Evolutionary conservation across 2,888 invertebrate genomes (phyloP).

Genomic region (Ryuthela nishihirai): DNA sequence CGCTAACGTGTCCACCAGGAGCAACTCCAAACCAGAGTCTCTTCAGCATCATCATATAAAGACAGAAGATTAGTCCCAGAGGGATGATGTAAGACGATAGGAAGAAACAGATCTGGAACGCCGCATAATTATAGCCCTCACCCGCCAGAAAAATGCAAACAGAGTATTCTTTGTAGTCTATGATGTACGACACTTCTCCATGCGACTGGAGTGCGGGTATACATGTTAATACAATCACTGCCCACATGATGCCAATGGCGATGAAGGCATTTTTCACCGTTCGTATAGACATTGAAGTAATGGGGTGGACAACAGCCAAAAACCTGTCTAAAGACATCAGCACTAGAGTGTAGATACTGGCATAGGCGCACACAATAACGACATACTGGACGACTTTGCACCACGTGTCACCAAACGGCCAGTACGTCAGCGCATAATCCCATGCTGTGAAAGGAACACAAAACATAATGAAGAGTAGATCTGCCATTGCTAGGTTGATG

Average conservation of each 20-base stretch:
- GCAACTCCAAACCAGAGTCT: conserved; percentile 74
- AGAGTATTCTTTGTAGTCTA: conserved; percentile 59
- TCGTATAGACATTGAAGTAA: conserved; percentile 76
- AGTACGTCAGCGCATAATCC: conserved; percentile 78
- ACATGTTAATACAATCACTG: conserved; percentile 71
- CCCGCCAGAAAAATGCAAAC: conserved; percentile 66
- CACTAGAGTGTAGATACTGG: conserved; percentile 88
- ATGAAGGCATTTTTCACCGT: conserved; percentile 75
- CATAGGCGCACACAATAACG: conserved; percentile 87
- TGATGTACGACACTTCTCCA: conserved; percentile 64
- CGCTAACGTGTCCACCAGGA: conserved; percentile 73
- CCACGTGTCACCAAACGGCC: conserved; percentile 75
- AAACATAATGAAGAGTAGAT: conserved; percentile 84
- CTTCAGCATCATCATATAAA: conserved; percentile 85
- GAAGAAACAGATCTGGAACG: conserved; percentile 76
- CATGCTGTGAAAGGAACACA: conserved; percentile 93
- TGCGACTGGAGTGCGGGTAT: conserved; percentile 73
- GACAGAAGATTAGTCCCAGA: conserved; percentile 73
- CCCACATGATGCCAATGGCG: conserved; percentile 76
- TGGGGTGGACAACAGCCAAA: conserved; percentile 89
- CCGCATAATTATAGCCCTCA: conserved; percentile 50
- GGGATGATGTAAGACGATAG: conserved; percentile 84
- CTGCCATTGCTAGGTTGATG: conserved; percentile 83
- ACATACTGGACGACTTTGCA: conserved; percentile 79
- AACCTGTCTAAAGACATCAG: conserved; percentile 88